Evolutionary conservation across 2,888 invertebrate genomes (phyloP).

Genomic region (Adelognathus sp.): DNA sequence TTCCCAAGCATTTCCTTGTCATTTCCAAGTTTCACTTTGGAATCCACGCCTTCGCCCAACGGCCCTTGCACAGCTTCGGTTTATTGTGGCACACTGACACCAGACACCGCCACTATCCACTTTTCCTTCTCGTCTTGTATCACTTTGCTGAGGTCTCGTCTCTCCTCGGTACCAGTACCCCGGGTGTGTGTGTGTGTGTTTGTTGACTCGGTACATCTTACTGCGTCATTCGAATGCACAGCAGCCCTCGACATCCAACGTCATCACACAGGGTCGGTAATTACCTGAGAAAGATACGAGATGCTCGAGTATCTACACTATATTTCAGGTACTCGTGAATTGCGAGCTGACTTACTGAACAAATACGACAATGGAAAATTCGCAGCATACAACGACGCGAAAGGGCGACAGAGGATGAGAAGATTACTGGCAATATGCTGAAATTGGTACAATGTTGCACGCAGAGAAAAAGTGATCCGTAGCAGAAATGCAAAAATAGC

Average conservation of each 20-base stretch:
- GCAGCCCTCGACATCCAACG: not conserved
- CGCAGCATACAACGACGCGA: not conserved
- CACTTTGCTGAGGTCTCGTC: constrained; percentile 34
- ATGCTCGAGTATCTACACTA: not conserved
- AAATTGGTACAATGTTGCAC: not conserved
- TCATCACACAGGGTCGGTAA: constrained; percentile 9
- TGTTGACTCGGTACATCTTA: constrained; percentile 30
- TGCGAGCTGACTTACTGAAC: not conserved
- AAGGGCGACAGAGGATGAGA: constrained; percentile 16
- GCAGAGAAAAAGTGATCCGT: too few relatives aligned
- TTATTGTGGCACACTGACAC: constrained; percentile 48
- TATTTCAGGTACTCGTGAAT: not conserved
- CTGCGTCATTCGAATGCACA: not conserved
- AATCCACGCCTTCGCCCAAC: constrained; percentile 39
- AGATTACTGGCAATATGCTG: not conserved
- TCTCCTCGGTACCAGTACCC: not conserved
- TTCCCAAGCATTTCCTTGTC: constrained; percentile 70
- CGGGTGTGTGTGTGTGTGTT: not conserved
- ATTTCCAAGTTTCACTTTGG: constrained; percentile 67
- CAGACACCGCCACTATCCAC: constrained; percentile 10
- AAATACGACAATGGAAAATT: not conserved
- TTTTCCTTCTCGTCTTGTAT: constrained; percentile 25
- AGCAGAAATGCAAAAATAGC: too few relatives aligned
- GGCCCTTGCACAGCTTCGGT: constrained; percentile 46
- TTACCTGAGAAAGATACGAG: not conserved